These are phyloP conservation scores for Drosophila dunni DNA, from an alignment of 1,140 invertebrate species.

Conservation along the genomic window DNA sequence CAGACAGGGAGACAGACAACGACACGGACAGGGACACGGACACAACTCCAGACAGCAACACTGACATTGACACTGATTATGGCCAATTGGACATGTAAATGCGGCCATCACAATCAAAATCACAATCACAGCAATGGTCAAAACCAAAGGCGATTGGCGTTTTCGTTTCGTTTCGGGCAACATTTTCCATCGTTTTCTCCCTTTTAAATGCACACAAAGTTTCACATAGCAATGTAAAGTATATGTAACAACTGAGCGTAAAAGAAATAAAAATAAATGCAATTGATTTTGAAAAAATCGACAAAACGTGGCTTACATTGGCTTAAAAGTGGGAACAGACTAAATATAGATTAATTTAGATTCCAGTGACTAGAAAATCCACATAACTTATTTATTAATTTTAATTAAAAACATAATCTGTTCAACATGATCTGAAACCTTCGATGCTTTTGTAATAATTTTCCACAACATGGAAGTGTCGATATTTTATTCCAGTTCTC, in stretches of 20 bases:
- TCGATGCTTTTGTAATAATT: no score
- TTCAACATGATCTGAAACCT: no score
- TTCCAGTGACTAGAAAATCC: no score
- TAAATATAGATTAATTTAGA: no score
- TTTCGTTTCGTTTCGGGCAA: slow-evolving; percentile 17
- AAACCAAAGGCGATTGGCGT: slow-evolving; percentile 10
- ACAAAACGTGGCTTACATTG: slow-evolving; percentile 50
- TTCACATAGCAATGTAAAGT: slow-evolving; percentile 20
- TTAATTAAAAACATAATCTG: no score
- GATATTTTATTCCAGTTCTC: no score
- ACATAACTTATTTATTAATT: no score
- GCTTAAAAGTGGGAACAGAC: neutral
- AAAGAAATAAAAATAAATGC: slow-evolving; percentile 71
- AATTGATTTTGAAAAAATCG: slow-evolving; percentile 75
- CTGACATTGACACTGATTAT: slow-evolving; percentile 62
- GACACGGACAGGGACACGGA: no score
- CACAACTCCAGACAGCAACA: neutral
- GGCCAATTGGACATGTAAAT: slow-evolving; percentile 62
- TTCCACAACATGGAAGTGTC: no score
- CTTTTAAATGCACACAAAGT: slow-evolving; percentile 31
- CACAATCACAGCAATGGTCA: slow-evolving; percentile 23
- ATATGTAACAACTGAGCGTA: slow-evolving; percentile 20
- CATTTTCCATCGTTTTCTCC: slow-evolving; percentile 13
- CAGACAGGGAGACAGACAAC: neutral
- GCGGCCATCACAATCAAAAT: slow-evolving; percentile 18